phyloP scores from a whole-genome alignment of 2,113 vertebrate species.

The Pholis gunnellus region DNA sequence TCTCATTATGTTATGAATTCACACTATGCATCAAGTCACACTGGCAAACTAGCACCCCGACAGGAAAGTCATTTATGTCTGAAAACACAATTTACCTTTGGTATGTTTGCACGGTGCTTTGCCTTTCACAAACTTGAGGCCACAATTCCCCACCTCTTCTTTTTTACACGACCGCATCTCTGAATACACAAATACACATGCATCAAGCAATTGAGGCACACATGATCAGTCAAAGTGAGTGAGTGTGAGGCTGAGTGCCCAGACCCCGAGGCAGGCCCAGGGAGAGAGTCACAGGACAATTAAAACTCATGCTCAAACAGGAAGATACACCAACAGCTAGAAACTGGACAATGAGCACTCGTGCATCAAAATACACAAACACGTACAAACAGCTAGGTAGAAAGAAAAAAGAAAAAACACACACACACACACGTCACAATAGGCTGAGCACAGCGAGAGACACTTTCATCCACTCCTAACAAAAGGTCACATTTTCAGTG shows the following conservation, averaged over 20 bases:
- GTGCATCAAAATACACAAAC: constrained; percentile 40
- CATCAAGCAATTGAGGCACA: constrained; percentile 12
- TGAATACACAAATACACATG: constrained; percentile 27
- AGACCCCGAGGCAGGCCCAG: constrained; percentile 50
- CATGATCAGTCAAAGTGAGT: constrained; percentile 24
- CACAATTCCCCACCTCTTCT: not conserved
- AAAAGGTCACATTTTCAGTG: constrained; percentile 60
- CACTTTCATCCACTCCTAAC: constrained; percentile 51
- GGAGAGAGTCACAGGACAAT: constrained; percentile 61
- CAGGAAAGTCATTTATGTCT: not conserved
- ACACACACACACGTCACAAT: constrained; percentile 17
- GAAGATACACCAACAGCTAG: constrained; percentile 42
- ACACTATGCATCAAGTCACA: not conserved
- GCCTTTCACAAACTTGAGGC: not conserved
- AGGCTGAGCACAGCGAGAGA: constrained; percentile 42
- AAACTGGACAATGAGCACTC: constrained; percentile 45
- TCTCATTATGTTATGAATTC: not conserved
- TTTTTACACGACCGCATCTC: not conserved
- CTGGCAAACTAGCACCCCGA: not conserved
- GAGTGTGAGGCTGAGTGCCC: constrained; percentile 30
- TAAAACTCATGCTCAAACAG: constrained; percentile 57
- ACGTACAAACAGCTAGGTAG: constrained; percentile 20
- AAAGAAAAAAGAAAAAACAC: not conserved
- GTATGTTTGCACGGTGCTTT: not conserved
- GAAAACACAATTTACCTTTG: not conserved